These are phyloP conservation scores for Stenopsyche tienmushanensis DNA, from an alignment of 1,140 invertebrate species.

Conservation along the genomic window DNA sequence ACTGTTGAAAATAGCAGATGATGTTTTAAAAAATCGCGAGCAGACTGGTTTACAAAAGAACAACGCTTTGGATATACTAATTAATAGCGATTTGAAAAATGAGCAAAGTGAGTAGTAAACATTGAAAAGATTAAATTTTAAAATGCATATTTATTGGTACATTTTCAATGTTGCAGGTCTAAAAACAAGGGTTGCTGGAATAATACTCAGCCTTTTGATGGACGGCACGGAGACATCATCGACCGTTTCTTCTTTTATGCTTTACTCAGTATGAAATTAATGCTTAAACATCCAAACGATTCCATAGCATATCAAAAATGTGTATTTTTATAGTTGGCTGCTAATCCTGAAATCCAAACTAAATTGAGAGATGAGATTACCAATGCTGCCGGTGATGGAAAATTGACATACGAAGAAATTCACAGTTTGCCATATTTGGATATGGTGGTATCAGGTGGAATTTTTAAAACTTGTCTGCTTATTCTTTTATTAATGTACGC, in stretches of 20 bases:
- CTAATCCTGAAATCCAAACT: conserved; percentile 35
- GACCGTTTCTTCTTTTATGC: conserved; percentile 21
- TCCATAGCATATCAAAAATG: background rate
- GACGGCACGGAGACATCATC: conserved; percentile 39
- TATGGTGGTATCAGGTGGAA: conserved; percentile 29
- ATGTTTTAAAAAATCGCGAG: conserved; percentile 24
- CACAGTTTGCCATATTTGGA: conserved; percentile 29
- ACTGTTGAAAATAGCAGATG: conserved; percentile 15
- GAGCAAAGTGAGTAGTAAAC: background rate
- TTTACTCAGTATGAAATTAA: conserved; percentile 28
- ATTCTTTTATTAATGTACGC: background rate
- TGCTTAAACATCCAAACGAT: background rate
- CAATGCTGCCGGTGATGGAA: conserved; percentile 23
- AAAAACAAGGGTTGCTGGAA: conserved; percentile 20
- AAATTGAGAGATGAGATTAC: conserved; percentile 30
- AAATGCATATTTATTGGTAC: background rate
- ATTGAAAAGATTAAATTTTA: background rate
- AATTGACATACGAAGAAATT: conserved; percentile 31
- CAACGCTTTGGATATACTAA: conserved; percentile 34
- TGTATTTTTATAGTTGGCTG: conserved; percentile 28
- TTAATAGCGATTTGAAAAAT: conserved; percentile 12
- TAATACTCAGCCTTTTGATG: conserved; percentile 30
- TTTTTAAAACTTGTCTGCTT: background rate
- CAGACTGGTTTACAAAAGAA: conserved; percentile 19
- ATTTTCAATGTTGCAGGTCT: background rate